phyloP scores from a whole-genome alignment of 2,113 vertebrate genomes.

The Dicentrarchus labrax region DNA sequence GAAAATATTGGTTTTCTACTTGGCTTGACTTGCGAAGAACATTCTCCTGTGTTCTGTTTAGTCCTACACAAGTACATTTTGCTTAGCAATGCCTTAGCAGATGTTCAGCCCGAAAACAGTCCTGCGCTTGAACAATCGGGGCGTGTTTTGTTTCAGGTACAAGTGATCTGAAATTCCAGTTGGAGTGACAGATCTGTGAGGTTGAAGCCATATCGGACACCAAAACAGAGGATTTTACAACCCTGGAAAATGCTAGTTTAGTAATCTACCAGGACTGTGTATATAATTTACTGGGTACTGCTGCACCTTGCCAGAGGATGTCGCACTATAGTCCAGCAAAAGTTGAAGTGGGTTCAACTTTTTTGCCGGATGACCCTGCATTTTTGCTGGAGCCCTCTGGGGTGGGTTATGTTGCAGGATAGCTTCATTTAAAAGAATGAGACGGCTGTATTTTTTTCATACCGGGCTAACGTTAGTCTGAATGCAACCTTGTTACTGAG shows the following conservation, averaged over 20 bases:
- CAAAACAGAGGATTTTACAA: background rate
- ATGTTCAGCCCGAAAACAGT: background rate
- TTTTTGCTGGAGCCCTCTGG: background rate
- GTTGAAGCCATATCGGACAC: background rate
- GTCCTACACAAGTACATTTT: background rate
- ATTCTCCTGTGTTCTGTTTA: background rate
- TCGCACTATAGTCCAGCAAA: background rate
- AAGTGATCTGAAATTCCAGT: background rate
- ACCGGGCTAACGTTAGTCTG: background rate
- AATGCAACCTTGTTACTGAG: background rate
- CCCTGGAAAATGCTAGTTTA: background rate
- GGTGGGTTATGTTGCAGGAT: background rate
- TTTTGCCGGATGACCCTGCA: background rate
- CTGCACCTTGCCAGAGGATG: background rate
- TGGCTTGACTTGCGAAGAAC: background rate
- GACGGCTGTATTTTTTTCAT: background rate
- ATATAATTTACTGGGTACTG: background rate
- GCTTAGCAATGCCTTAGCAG: background rate
- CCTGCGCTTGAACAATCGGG: background rate
- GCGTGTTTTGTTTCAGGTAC: background rate
- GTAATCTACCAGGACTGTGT: background rate
- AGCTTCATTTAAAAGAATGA: background rate
- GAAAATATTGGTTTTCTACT: slow-evolving; percentile 10
- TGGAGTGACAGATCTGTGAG: background rate
- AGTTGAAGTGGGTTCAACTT: background rate